Percentiles rank a stretch among this genome's conserved stretches.
Evolutionary conservation across 2,113 vertebrate species (phyloP).

Genomic region (Collichthys lucidus): DNA sequence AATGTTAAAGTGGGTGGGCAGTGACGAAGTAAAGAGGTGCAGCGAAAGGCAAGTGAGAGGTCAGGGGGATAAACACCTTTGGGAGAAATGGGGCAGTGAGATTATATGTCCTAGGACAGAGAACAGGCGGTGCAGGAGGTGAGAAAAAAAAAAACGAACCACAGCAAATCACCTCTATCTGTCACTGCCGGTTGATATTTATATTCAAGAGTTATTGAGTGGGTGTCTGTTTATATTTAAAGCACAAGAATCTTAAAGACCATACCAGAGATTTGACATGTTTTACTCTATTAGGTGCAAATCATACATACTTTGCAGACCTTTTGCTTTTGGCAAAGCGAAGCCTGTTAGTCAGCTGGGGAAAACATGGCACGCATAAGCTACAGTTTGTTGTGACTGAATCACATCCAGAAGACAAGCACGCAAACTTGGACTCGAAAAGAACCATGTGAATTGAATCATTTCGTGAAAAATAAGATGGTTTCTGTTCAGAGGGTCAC

Average conservation of each 20-base stretch:
- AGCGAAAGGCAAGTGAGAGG: conserved; percentile 70
- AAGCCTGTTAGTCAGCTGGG: neutral
- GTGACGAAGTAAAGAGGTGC: conserved; percentile 49
- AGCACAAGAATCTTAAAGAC: conserved; percentile 35
- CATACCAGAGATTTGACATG: conserved; percentile 17
- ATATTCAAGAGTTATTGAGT: conserved; percentile 58
- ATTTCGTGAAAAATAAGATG: neutral
- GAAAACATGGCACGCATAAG: neutral
- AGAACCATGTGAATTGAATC: neutral
- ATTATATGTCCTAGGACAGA: conserved; percentile 82
- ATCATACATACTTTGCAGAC: neutral
- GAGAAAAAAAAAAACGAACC: conserved; percentile 69
- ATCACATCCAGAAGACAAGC: neutral
- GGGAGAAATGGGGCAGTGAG: conserved; percentile 75
- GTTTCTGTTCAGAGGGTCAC: neutral
- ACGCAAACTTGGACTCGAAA: neutral
- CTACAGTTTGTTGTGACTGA: neutral
- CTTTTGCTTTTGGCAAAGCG: neutral
- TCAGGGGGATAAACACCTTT: conserved; percentile 81
- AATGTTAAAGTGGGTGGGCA: conserved; percentile 33
- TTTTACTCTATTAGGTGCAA: conserved; percentile 18
- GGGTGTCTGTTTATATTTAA: conserved; percentile 48
- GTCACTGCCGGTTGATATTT: conserved; percentile 61
- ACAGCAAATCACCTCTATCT: conserved; percentile 59
- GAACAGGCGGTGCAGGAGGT: conserved; percentile 58